Evolutionary conservation across 2,113 vertebrate genomes (phyloP).

Genomic region (Todiramphus chloris): DNA sequence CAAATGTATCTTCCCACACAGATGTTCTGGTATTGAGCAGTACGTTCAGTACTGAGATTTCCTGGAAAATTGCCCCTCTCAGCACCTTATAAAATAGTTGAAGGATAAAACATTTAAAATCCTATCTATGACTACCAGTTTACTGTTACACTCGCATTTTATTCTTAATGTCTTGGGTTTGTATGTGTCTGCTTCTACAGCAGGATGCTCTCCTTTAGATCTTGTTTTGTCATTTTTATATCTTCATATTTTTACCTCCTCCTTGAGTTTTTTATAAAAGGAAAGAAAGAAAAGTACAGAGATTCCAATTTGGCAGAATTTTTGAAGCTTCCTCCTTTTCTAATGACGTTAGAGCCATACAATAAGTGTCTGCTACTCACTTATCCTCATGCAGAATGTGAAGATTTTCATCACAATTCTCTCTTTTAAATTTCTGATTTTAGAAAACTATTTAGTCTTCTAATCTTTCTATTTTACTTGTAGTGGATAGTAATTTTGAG

Average conservation of each 20-base stretch:
- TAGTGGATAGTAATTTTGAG: neutral
- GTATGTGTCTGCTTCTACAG: neutral
- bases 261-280: neutral
- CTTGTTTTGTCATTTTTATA: neutral
- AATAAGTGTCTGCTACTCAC: conserved; percentile 9
- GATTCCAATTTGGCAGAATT: neutral
- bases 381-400: neutral
- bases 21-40: neutral
- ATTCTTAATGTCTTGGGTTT: neutral
- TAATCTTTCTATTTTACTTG: neutral
- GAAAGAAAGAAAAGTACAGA: neutral
- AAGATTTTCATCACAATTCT: neutral
- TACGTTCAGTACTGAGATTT: conserved; percentile 36
- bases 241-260: neutral
- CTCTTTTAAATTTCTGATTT: conserved; percentile 18
- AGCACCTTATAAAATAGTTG: conserved; percentile 18
- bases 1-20: neutral
- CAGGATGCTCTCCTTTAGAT: neutral
- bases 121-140: neutral
- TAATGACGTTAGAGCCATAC: neutral
- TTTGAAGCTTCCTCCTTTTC: conserved; percentile 1
- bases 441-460: neutral
- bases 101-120: neutral
- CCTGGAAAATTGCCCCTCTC: neutral
- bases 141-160: neutral